Percentiles rank a stretch among this genome's conserved stretches.
phyloP scores from a whole-genome alignment of 2,797 vertebrate genomes.

The Margarornis squamiger region DNA sequence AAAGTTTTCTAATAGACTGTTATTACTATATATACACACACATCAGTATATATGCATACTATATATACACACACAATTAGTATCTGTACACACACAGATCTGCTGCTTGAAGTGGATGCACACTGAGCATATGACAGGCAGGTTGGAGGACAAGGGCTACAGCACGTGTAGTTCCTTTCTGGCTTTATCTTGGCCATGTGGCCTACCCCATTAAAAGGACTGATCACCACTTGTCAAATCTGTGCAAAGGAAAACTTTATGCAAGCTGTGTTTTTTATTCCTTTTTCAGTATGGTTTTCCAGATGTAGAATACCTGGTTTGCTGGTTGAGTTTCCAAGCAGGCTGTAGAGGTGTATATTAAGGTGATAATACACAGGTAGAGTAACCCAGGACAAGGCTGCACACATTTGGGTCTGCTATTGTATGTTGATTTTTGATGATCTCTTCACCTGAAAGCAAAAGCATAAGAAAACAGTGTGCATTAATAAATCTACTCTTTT shows the following conservation, averaged over 20 bases:
- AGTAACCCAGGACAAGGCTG: neutral
- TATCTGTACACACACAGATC: no score
- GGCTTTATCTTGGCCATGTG: neutral
- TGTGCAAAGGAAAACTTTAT: neutral
- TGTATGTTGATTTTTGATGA: neutral
- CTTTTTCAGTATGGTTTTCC: neutral
- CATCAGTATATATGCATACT: neutral
- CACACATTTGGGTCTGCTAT: neutral
- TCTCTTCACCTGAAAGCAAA: neutral
- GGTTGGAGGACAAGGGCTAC: fast-evolving
- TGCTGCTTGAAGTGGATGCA: no score
- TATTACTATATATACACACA: neutral
- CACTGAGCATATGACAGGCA: fast-evolving
- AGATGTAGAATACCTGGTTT: neutral
- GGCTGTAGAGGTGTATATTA: neutral
- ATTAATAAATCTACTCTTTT: neutral
- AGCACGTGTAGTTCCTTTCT: neutral
- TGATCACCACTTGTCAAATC: neutral
- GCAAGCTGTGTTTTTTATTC: fast-evolving
- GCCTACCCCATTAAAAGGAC: neutral
- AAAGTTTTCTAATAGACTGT: neutral
- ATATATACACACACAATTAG: no score
- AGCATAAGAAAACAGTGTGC: neutral
- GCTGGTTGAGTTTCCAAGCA: neutral
- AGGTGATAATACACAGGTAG: neutral